phyloP scores from a whole-genome alignment of 2,113 vertebrate genomes.

The Protobothrops flavoviridis region DNA sequence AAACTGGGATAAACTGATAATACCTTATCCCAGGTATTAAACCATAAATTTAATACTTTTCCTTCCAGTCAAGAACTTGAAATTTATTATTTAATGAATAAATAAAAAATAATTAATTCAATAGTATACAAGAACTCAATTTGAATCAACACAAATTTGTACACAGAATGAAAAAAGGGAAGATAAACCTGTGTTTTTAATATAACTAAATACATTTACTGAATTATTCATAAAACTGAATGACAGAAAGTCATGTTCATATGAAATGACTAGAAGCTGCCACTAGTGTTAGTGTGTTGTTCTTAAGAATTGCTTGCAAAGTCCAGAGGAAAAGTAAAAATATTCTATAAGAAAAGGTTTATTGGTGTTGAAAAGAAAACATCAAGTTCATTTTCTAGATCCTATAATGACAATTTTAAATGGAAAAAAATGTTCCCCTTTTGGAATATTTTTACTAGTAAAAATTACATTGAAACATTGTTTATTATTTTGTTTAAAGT shows the following conservation, averaged over 20 bases:
- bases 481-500: constrained; percentile 11
- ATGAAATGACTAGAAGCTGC: not conserved
- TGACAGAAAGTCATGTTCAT: not conserved
- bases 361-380: not conserved
- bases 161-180: not conserved
- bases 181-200: not conserved
- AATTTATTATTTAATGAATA: not conserved
- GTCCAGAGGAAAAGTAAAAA: not conserved
- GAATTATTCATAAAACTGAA: not conserved
- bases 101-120: not conserved
- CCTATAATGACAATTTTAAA: not conserved
- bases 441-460: not conserved
- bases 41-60: not conserved
- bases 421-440: not conserved
- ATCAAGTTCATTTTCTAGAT: not conserved
- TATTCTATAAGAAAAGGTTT: not conserved
- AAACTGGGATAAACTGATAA: too few species aligned
- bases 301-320: not conserved
- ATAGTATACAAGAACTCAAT: not conserved
- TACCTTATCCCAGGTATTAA: too few species aligned
- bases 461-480: not conserved
- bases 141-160: not conserved
- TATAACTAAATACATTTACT: not conserved
- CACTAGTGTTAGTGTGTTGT: not conserved
- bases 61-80: not conserved